A percentile compares a stretch with the other conserved stretches of the same genome.
These are phyloP conservation scores for Alethe castanea DNA, from an alignment of 2,113 vertebrate genomes.

Conservation along the genomic window DNA sequence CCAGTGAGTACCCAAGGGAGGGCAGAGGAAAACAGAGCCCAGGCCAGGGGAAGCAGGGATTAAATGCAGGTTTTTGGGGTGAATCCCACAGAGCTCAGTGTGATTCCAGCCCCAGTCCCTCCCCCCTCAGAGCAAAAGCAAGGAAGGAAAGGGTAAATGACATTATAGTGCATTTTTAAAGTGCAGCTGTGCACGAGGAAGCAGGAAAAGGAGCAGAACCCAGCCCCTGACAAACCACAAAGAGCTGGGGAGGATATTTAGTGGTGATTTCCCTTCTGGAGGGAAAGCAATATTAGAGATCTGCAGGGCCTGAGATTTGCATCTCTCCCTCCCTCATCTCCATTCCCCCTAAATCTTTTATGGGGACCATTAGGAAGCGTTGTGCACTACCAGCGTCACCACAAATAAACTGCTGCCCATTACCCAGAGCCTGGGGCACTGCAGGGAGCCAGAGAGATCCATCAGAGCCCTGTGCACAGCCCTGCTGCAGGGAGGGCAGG, in stretches of 20 bases:
- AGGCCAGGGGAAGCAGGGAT: background rate
- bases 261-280: background rate
- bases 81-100: rapidly evolving
- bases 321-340: background rate
- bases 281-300: background rate
- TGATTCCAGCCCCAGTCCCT: background rate
- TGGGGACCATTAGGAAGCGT: background rate
- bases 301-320: background rate
- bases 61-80: rapidly evolving
- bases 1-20: rapidly evolving
- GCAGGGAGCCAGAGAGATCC: background rate
- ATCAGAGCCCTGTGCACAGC: background rate
- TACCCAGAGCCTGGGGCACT: background rate
- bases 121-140: background rate
- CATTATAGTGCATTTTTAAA: background rate
- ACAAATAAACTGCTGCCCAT: background rate
- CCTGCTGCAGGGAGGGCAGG: background rate
- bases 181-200: background rate
- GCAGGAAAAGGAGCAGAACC: background rate
- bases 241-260: background rate
- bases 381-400: background rate
- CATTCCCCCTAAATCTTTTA: background rate
- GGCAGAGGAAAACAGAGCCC: background rate
- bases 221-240: background rate
- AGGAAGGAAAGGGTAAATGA: background rate